These are phyloP conservation scores for Barnardius zonarius DNA, from an alignment of 2,113 vertebrate species.

Conservation along the genomic window DNA sequence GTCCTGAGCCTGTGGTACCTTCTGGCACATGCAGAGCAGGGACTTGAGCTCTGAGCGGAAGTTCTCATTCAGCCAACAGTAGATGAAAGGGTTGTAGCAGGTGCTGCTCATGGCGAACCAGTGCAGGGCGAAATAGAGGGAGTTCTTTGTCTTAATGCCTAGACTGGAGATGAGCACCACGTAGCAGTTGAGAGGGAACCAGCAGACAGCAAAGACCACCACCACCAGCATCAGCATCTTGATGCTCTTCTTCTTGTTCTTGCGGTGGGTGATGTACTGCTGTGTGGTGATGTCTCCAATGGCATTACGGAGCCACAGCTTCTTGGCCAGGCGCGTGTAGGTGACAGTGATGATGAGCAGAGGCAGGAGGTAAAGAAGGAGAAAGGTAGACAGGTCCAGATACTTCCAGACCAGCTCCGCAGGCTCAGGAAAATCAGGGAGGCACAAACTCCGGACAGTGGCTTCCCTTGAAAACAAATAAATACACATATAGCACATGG, in stretches of 20 bases:
- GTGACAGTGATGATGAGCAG: slow-evolving; percentile 46
- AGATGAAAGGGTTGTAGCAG: slow-evolving; percentile 68
- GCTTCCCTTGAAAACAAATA: slow-evolving; percentile 43
- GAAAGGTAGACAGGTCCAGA: slow-evolving; percentile 65
- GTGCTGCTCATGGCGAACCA: slow-evolving; percentile 65
- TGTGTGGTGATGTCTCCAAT: slow-evolving; percentile 42
- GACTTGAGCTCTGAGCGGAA: slow-evolving; percentile 37
- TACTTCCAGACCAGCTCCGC: slow-evolving; percentile 68
- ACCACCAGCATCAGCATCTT: slow-evolving; percentile 71
- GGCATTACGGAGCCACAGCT: slow-evolving; percentile 59
- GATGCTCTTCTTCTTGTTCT: slow-evolving; percentile 68
- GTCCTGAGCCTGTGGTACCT: neutral
- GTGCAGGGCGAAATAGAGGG: slow-evolving; percentile 51
- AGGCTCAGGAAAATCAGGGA: slow-evolving; percentile 64
- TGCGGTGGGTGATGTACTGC: slow-evolving; percentile 44
- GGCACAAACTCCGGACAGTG: slow-evolving; percentile 59
- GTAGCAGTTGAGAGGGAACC: slow-evolving; percentile 69
- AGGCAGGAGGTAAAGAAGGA: slow-evolving; percentile 69
- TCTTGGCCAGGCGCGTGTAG: slow-evolving; percentile 55
- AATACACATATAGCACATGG: fast-evolving
- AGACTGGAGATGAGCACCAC: slow-evolving; percentile 70
- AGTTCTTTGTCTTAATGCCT: slow-evolving; percentile 47
- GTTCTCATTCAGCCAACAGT: slow-evolving; percentile 58
- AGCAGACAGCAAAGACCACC: slow-evolving; percentile 70
- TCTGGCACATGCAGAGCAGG: slow-evolving; percentile 23